A percentile compares a stretch with the other conserved stretches of the same genome.
phyloP scores from a whole-genome alignment of 2,113 vertebrate genomes.

The Pelmatolapia mariae region DNA sequence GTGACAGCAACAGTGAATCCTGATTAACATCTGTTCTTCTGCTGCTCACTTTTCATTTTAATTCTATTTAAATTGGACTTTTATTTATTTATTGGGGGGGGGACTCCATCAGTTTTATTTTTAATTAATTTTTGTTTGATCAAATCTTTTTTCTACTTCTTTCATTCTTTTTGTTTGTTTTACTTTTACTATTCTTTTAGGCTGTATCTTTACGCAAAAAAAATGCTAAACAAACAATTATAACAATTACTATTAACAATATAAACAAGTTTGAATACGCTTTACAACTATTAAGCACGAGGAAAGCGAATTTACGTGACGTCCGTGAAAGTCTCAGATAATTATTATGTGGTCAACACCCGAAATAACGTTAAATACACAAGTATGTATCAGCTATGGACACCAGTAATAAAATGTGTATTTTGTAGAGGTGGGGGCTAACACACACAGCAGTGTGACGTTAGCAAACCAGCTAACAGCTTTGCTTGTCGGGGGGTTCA shows the following conservation, averaged over 20 bases:
- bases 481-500: neutral
- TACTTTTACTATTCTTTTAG: rapidly evolving
- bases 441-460: neutral
- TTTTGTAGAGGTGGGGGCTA: neutral
- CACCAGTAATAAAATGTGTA: no score
- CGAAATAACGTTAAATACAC: neutral
- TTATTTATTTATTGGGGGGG: rapidly evolving
- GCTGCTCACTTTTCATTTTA: neutral
- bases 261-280: neutral
- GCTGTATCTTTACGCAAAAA: neutral
- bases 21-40: neutral
- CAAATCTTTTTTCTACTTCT: neutral
- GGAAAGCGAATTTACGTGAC: neutral
- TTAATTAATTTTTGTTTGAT: rapidly evolving
- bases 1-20: neutral
- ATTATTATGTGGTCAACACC: neutral
- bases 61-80: neutral
- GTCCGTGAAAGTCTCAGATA: neutral
- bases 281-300: neutral
- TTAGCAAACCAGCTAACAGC: neutral
- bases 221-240: neutral
- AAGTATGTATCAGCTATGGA: rapidly evolving
- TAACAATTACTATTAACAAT: neutral
- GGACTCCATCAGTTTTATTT: rapidly evolving
- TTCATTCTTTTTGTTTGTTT: neutral